Conservation (phyloP, 2,888 invertebrate species). For the Meiosimyza platycephala region DNA sequence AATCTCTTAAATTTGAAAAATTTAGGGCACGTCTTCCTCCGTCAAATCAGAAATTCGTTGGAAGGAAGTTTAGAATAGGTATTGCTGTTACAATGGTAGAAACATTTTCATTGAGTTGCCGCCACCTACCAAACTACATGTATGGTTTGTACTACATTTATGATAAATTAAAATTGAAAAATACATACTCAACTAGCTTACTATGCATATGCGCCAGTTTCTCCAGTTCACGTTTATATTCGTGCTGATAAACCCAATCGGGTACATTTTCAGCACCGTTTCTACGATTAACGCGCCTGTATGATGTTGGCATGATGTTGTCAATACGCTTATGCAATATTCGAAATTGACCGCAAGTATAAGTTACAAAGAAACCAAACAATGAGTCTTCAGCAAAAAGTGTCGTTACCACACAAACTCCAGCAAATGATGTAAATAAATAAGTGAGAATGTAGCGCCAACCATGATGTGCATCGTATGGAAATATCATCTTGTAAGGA, state of each 20-base stretch:
- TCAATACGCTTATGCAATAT: conserved; percentile 60
- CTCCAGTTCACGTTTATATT: conserved; percentile 49
- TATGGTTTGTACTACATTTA: too few relatives aligned
- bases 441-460: conserved; percentile 61
- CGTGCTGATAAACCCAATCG: conserved; percentile 38
- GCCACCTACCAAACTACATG: background rate
- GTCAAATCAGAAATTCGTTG: too few relatives aligned
- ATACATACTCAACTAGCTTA: conserved; percentile 57
- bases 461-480: conserved; percentile 58
- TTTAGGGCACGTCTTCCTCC: too few relatives aligned
- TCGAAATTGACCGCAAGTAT: conserved; percentile 63
- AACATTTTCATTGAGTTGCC: background rate
- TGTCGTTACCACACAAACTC: conserved; percentile 64
- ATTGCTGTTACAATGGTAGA: too few relatives aligned
- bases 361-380: conserved; percentile 64
- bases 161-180: background rate
- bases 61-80: too few relatives aligned
- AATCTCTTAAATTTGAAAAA: too few relatives aligned
- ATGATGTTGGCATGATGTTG: conserved; percentile 47
- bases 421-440: conserved; percentile 62
- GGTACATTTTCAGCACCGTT: conserved; percentile 17
- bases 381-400: conserved; percentile 65
- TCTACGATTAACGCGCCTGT: conserved; percentile 36
- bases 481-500: conserved; percentile 66
- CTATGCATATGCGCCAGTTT: conserved; percentile 57